Evolutionary conservation across 1,140 invertebrate species (phyloP), one percentile per base, ranked within the genome.

Genomic region (Pantala flavescens): DNA sequence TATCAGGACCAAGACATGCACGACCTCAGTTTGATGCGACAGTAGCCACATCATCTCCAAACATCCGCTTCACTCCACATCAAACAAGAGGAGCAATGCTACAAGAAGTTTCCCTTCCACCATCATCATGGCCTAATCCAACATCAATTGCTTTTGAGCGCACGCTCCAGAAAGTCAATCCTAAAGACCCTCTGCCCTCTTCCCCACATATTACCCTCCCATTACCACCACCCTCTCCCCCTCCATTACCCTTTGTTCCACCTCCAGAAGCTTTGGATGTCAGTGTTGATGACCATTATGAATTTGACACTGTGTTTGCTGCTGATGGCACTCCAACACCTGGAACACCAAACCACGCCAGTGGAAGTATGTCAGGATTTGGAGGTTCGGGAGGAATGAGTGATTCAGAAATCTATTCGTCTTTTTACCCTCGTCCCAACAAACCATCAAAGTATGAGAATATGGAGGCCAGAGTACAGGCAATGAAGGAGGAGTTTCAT

Each of bases 401-500:
- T 76, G 82, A 83, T 76, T 82, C 81, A 73, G 81, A 82, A 77
- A 77, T 83, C 36, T 82, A 82, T 74, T 76, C 79, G 28, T 78
- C 77, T 71, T 74, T 80, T 0, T 80, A 79, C 74, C 79, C 80
- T 11, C 74, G 78, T 71, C 78, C 77, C 74, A 76, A 77, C 71
- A 78, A 76, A 74, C 76, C 77, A 43, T 83, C 87, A 43, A 87
- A 88, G 9, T 89, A 90, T 72, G 90, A 93, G 78, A 93, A 94
- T 81, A 93, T 95, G 77, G 93, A 95, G 80, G 93, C 94, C 5
- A 86, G 96, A 72, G 93, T 97, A 74, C 92, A 95, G 78, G 94
- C 94, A 42, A 95, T 98, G 91, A 95, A 96, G 79, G 93, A 96
- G 81, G 95, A 98, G 82, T 98, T 97, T 83, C 90, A 96, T 81